Evolutionary conservation across 2,797 vertebrate species (phyloP), one percentile per base, ranked within the genome.

Genomic region (Luscinia megarhynchos): DNA sequence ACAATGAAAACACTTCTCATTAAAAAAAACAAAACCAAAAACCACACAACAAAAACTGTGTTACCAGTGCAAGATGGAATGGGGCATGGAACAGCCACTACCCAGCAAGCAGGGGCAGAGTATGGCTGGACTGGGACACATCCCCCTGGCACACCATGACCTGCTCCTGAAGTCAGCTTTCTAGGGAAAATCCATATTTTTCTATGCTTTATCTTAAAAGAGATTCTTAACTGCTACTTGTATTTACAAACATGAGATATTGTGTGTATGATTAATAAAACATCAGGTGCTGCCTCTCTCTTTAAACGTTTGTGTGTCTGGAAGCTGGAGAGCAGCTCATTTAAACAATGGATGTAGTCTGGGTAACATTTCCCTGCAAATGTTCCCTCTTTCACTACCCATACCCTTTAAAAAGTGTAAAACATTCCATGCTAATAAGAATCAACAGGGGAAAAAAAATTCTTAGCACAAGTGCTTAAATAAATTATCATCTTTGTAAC

Each of bases 361-460:
- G 57, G 89, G 41, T 84, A 88, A 70, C 64, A n/a, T 55, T 92
- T 79, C 90, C 84, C 79, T 87, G 85, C 50, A 92, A 86, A 92
- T 32, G 32, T 69, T 95, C 73, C 41, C 85, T 92, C 72, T 83
- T 90, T 86, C 90, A 38, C 27, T 14, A 36, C 51, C 51, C 79
- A 95, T 84, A 95, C 69, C 88, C 90, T 73, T 87, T 84, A 93
- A 90, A 95, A 97, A 94, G 95, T 59, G 72, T 93, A 96, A 97
- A 97, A 95, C 53, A 62, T 91, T 96, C 95, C 89, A 94, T 43
- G 58, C 72, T 97, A 97, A 97, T 97, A 96, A 96, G 97, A 97
- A 96, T 95, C 94, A 97, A 94, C 59, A 80, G 64, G 45, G 79
- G 24, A 40, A 94, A 90, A 93, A 83, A 94, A 88, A 87, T 67